Evolutionary conservation across 2,113 vertebrate species (phyloP).

Genomic region (Odontesthes bonariensis): DNA sequence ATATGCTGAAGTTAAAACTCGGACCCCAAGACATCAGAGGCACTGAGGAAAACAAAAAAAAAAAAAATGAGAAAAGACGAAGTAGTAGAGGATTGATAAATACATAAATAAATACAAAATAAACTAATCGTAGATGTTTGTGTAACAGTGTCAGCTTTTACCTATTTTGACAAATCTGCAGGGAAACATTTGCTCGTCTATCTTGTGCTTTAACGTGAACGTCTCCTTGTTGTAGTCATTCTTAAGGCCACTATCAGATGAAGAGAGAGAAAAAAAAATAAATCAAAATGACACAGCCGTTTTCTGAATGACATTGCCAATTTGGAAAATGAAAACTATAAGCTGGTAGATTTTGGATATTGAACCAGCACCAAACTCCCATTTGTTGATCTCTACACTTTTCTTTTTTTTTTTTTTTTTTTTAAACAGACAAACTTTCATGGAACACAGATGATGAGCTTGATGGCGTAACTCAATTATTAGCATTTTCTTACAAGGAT

Average conservation of each 20-base stretch:
- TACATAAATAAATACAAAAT: too few species aligned
- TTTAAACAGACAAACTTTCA: too few species aligned
- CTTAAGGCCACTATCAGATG: constrained; percentile 93
- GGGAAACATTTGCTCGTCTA: constrained; percentile 99
- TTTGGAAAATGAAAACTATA: not conserved
- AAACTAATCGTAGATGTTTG: not conserved
- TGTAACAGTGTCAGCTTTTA: constrained; percentile 73
- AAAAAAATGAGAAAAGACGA: not conserved
- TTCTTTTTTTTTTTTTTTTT: too few species aligned
- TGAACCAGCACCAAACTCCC: not conserved
- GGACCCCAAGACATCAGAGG: constrained; percentile 99
- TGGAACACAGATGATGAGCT: too few species aligned
- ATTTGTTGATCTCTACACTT: not conserved
- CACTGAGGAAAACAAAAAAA: constrained; percentile 87
- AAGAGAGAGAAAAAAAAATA: not conserved
- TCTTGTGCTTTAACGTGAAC: constrained; percentile 99
- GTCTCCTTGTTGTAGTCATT: constrained; percentile 99
- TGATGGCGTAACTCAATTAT: too few species aligned
- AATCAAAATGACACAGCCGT: not conserved
- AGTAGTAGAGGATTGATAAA: not conserved
- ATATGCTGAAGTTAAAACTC: constrained; percentile 99
- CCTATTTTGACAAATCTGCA: constrained; percentile 99
- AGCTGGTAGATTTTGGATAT: not conserved
- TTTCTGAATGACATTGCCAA: not conserved
- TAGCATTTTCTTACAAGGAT: too few species aligned